Evolutionary conservation across 1,140 invertebrate species (phyloP), one percentile per base, ranked within the genome.

Genomic region (Glomeris maerens): DNA sequence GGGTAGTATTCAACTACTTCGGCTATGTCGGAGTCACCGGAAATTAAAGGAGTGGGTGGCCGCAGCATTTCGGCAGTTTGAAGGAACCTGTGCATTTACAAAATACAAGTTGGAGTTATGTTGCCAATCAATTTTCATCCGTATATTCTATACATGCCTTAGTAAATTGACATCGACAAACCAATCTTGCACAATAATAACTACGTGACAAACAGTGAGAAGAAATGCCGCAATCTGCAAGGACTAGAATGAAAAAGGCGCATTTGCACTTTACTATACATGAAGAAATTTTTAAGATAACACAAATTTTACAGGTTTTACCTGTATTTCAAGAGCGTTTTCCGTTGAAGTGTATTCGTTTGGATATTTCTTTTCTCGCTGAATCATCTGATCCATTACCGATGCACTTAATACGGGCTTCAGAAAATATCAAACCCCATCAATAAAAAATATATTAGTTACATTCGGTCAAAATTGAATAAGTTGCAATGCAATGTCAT

Each of bases 21-120:
- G 62, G 78, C 77, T n/a, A 39, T 31, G 28, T 47, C 20, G 23
- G 47, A 17, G 38, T 78, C 76, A 56, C 71, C 68, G 27, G 73
- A 72, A 25, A 75, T 76, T 21, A 76, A 77, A 2, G 80, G 76
- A 2, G 79, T 78, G 1, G 69, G 64, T 2, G 85, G 86, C 62
- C 86, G 85, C 57, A 90, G 67, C 83, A 89, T 88, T 70, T 89
- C 84, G 26, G 84, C 83, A 45, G 82, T 78, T 67, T 84, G 80
- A 21, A 88, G 65, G 66, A 86, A 84, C 64, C 83, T 84, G 56
- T 4, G 62, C 63, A n/a, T n/a, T n/a, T n/a, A 50, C 52, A 46
- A 56, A 57, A 56, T 45, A 42, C 26, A 52, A 45, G 5, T 41
- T 45, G 29, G 27, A 50, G 22, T 3, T 29, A 13, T 50, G 17